phyloP scores from a whole-genome alignment of 2,888 invertebrate genomes.

The Trachelus stipa region DNA sequence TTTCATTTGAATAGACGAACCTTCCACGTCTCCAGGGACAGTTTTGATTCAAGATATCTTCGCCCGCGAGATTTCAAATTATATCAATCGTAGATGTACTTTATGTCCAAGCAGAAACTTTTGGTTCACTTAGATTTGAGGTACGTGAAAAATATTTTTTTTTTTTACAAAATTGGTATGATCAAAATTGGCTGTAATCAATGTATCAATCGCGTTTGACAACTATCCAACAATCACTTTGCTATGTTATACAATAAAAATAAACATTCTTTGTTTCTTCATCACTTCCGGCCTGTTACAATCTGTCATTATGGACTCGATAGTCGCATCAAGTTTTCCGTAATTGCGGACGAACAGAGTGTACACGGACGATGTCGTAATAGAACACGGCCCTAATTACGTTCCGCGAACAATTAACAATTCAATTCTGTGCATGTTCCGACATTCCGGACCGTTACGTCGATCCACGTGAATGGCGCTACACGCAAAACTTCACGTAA shows the following conservation, averaged over 20 bases:
- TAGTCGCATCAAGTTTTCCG: not conserved
- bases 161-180: not conserved
- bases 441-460: constrained; percentile 1
- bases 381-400: not conserved
- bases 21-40: not conserved
- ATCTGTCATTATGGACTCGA: not conserved
- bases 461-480: constrained; percentile 3
- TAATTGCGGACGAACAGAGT: not conserved
- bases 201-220: not conserved
- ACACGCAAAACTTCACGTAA: not conserved
- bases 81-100: not conserved
- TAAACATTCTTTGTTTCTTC: not conserved
- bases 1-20: not conserved
- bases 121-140: not conserved
- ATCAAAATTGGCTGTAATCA: not conserved
- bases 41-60: not conserved
- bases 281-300: not conserved
- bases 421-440: constrained; percentile 5
- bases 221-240: not conserved
- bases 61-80: not conserved
- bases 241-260: not conserved
- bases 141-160: not conserved
- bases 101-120: not conserved
- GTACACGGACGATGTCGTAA: not conserved
- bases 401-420: constrained; percentile 3